Conservation (phyloP, 2,888 invertebrate species). For the Gibbula magus region DNA sequence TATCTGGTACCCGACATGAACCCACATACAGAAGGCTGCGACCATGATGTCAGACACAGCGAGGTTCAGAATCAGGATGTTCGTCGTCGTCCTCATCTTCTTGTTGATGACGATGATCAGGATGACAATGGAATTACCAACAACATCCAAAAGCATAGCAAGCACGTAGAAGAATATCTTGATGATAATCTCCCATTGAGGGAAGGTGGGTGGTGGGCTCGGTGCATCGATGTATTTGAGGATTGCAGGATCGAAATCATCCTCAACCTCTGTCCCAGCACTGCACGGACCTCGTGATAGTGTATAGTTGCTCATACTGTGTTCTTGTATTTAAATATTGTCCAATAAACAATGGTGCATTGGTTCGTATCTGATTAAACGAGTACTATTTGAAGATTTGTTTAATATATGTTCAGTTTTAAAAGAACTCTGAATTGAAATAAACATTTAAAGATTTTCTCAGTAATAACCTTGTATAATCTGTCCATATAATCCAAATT, state of each 20-base stretch:
- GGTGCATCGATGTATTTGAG: conserved; percentile 35
- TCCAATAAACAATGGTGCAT: too few relatives aligned
- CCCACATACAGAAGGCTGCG: conserved; percentile 69
- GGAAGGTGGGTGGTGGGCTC: conserved; percentile 20
- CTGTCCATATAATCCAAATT: too few relatives aligned
- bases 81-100: conserved; percentile 63
- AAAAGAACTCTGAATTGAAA: too few relatives aligned
- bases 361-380: too few relatives aligned
- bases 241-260: conserved; percentile 5
- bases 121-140: conserved; percentile 64
- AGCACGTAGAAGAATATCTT: conserved; percentile 62
- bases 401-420: too few relatives aligned
- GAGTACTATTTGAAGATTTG: too few relatives aligned
- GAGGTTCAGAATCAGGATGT: conserved; percentile 64
- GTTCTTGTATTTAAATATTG: too few relatives aligned
- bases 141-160: conserved; percentile 59
- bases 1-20: conserved; percentile 65
- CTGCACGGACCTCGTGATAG: not conserved
- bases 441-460: too few relatives aligned
- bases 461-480: too few relatives aligned
- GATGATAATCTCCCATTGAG: conserved; percentile 54
- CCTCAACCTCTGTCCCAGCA: not conserved
- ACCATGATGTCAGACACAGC: conserved; percentile 68
- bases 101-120: conserved; percentile 59
- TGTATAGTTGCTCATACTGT: not conserved